A percentile compares a stretch with the other conserved stretches of the same genome.
Conservation (phyloP, 2,797 vertebrate species). For the Scarus forsteni region DNA sequence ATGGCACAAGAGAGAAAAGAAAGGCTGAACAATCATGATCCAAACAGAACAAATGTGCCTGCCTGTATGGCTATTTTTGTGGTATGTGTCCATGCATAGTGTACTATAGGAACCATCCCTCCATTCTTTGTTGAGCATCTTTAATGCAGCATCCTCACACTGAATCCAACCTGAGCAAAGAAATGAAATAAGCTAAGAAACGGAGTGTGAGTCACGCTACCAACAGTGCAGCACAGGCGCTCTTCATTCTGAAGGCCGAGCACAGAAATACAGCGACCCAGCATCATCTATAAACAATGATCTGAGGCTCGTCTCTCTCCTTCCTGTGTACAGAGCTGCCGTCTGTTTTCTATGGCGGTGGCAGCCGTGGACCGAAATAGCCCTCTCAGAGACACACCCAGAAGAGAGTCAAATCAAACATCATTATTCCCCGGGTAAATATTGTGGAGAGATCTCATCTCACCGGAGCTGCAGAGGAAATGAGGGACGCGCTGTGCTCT, state of each 20-base stretch:
- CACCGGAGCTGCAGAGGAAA: slow-evolving; percentile 56
- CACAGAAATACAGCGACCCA: slow-evolving; percentile 43
- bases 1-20: too few relatives aligned
- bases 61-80: too few relatives aligned
- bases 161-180: slow-evolving; percentile 17
- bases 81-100: neutral
- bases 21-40: neutral
- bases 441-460: slow-evolving; percentile 66
- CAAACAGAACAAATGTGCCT: neutral
- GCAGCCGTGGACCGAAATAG: slow-evolving; percentile 56
- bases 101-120: slow-evolving; percentile 8
- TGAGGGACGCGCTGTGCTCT: slow-evolving; percentile 45
- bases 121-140: slow-evolving; percentile 6
- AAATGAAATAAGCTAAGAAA: slow-evolving; percentile 50
- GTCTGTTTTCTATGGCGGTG: slow-evolving; percentile 46
- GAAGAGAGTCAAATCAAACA: slow-evolving; percentile 65
- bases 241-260: slow-evolving; percentile 52
- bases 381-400: slow-evolving; percentile 58
- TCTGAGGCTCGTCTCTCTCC: slow-evolving; percentile 17
- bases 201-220: slow-evolving; percentile 58
- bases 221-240: slow-evolving; percentile 45
- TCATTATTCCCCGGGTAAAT: slow-evolving; percentile 68
- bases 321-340: slow-evolving; percentile 40
- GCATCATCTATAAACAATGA: slow-evolving; percentile 71
- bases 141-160: slow-evolving; percentile 23